Evolutionary conservation across 2,888 invertebrate genomes (phyloP).

Genomic region (Drosophila pseudotakahashii): DNA sequence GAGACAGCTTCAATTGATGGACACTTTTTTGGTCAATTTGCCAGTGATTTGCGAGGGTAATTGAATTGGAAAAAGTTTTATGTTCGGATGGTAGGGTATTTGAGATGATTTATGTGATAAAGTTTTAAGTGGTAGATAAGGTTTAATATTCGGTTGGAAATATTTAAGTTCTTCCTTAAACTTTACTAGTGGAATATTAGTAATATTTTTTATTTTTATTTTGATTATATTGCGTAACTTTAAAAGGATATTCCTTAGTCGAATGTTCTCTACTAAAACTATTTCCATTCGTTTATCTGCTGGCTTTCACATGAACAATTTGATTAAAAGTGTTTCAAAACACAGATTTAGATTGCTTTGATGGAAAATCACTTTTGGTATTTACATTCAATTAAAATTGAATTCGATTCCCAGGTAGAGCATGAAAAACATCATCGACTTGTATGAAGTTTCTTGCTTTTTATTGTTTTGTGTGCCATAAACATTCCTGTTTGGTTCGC

Average conservation of each 20-base stretch:
- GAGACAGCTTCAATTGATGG: conserved; percentile 31
- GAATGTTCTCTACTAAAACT: conserved; percentile 2
- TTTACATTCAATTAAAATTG: conserved; percentile 44
- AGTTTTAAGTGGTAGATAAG: conserved; percentile 1
- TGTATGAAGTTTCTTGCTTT: conserved; percentile 2
- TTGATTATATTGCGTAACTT: too few relatives aligned
- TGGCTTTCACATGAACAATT: conserved; percentile 18
- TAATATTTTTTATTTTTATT: too few relatives aligned
- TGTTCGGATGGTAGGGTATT: conserved; percentile 12
- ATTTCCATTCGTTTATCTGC: conserved; percentile 11
- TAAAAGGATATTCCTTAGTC: conserved; percentile 2
- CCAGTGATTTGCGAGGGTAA: conserved; percentile 42
- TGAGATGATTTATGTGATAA: conserved; percentile 25
- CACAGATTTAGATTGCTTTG: conserved; percentile 20
- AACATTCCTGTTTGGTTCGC: conserved; percentile 65
- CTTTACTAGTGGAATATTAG: too few relatives aligned
- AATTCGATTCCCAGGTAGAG: conserved; percentile 40
- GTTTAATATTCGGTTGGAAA: background rate
- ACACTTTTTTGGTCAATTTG: conserved; percentile 42
- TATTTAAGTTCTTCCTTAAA: too few relatives aligned
- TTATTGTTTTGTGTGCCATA: conserved; percentile 44
- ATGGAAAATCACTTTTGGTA: conserved; percentile 23
- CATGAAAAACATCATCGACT: conserved; percentile 19
- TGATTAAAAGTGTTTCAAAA: conserved; percentile 22
- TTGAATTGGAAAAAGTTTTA: conserved; percentile 42